A percentile compares a stretch with the other conserved stretches of the same genome.
Conservation (phyloP, 2,888 invertebrate genomes). For the Zaprionus bogoriensis region DNA sequence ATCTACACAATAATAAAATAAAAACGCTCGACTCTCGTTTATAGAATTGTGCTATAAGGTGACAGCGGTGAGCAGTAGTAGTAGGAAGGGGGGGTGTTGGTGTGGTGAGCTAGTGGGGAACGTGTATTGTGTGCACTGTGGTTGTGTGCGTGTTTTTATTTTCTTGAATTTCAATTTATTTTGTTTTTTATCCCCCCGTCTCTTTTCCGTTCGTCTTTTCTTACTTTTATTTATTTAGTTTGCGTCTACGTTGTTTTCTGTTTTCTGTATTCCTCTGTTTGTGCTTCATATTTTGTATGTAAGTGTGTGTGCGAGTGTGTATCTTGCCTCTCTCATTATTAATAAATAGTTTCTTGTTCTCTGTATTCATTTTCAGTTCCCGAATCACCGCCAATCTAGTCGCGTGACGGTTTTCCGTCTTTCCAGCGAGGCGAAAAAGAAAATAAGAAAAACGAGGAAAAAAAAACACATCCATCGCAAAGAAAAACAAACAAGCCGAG, state of each 20-base stretch:
- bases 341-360: constrained; percentile 78
- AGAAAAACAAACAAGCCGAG: neutral
- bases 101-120: constrained; percentile 12
- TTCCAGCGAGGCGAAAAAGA: constrained; percentile 11
- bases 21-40: constrained; percentile 44
- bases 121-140: constrained; percentile 28
- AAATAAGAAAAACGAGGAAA: neutral
- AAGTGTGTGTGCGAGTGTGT: constrained; percentile 3
- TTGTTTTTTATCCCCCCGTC: neutral
- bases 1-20: constrained; percentile 69
- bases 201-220: constrained; percentile 35
- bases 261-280: constrained; percentile 17
- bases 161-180: constrained; percentile 58
- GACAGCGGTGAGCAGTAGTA: constrained; percentile 14
- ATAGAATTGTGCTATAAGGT: constrained; percentile 51
- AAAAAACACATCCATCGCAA: neutral
- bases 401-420: constrained; percentile 54
- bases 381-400: constrained; percentile 63
- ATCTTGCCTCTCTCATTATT: constrained; percentile 59
- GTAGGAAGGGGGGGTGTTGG: neutral
- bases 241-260: constrained; percentile 55
- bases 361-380: constrained; percentile 71
- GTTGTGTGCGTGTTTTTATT: constrained; percentile 54
- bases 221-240: constrained; percentile 69
- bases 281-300: neutral